These are phyloP conservation scores for Marmota flaviventris DNA, from an alignment of 2,113 vertebrate species.

Conservation along the genomic window DNA sequence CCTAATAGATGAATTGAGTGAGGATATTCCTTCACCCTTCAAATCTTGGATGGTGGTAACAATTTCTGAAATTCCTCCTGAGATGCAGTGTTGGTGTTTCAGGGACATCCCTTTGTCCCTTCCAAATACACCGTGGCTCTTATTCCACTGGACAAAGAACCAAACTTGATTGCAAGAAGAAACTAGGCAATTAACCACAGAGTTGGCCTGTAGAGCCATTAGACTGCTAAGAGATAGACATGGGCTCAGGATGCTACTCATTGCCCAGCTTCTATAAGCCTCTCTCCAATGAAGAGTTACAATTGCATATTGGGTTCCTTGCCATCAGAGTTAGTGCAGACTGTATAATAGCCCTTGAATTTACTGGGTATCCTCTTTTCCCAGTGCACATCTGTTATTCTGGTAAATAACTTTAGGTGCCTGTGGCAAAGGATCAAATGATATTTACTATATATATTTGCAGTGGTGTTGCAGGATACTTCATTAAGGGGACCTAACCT, in stretches of 20 bases:
- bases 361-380: background rate
- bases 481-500: background rate
- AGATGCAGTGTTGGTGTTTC: background rate
- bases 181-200: background rate
- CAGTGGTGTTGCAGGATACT: background rate
- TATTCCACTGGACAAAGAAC: background rate
- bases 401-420: background rate
- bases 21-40: background rate
- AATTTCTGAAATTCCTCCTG: background rate
- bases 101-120: background rate
- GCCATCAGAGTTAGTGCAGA: background rate
- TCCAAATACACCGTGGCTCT: background rate
- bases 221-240: background rate
- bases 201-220: background rate
- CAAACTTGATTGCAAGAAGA: background rate
- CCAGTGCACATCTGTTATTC: background rate
- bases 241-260: background rate
- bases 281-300: constrained; percentile 4
- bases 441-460: background rate
- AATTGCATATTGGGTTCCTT: constrained; percentile 25
- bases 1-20: background rate
- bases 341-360: background rate
- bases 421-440: background rate
- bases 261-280: background rate
- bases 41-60: background rate